Percentiles rank a stretch among this genome's conserved stretches.
Evolutionary conservation across 2,888 invertebrate genomes (phyloP).

Genomic region (Galerucella calmariensis): DNA sequence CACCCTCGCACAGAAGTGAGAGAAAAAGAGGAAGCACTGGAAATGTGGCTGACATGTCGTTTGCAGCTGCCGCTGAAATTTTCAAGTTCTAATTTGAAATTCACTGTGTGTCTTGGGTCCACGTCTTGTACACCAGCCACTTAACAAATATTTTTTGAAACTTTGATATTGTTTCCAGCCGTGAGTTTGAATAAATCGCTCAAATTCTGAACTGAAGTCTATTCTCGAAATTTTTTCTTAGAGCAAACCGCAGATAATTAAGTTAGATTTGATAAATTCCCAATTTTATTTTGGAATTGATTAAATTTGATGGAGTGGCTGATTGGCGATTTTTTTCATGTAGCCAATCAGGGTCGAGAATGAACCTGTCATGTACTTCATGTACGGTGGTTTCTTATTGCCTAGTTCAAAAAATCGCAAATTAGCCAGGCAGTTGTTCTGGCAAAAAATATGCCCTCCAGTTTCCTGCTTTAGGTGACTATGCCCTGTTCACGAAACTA

Average conservation of each 20-base stretch:
- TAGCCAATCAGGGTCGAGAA: too few relatives aligned
- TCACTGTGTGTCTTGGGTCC: slow-evolving; percentile 59
- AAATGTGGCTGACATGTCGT: slow-evolving; percentile 62
- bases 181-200: slow-evolving; percentile 22
- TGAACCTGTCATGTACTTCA: too few relatives aligned
- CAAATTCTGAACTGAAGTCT: slow-evolving; percentile 11
- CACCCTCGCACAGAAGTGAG: background rate
- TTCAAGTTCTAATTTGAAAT: slow-evolving; percentile 63
- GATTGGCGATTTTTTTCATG: too few relatives aligned
- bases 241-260: background rate
- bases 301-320: too few relatives aligned
- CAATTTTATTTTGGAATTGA: too few relatives aligned
- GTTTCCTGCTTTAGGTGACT: too few relatives aligned
- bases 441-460: too few relatives aligned
- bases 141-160: slow-evolving; percentile 58
- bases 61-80: slow-evolving; percentile 61
- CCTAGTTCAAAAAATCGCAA: too few relatives aligned
- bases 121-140: slow-evolving; percentile 58
- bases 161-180: slow-evolving; percentile 54
- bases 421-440: too few relatives aligned
- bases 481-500: too few relatives aligned
- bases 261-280: background rate
- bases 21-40: slow-evolving; percentile 37
- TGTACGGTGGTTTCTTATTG: too few relatives aligned
- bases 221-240: background rate